phyloP scores from a whole-genome alignment of 2,797 vertebrate species.

The Scolopax bukidnonensis region DNA sequence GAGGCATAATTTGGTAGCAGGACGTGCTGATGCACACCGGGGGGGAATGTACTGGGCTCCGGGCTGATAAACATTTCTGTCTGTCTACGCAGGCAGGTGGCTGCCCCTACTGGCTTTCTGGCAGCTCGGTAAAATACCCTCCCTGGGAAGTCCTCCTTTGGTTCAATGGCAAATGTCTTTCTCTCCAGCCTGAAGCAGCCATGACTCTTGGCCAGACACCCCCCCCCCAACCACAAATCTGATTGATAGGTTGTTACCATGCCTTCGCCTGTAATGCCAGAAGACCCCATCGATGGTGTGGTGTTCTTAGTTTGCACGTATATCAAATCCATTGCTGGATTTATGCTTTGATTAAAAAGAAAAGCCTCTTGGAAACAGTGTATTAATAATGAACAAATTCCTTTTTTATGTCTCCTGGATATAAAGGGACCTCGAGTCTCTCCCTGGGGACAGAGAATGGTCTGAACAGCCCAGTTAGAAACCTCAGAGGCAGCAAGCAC shows the following conservation, averaged over 20 bases:
- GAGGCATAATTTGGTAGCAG: background rate
- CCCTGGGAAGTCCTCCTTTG: background rate
- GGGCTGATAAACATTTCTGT: background rate
- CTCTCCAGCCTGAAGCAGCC: background rate
- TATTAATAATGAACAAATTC: constrained; percentile 27
- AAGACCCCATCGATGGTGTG: accelerated
- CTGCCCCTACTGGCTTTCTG: background rate
- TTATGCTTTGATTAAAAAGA: background rate
- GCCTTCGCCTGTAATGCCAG: accelerated
- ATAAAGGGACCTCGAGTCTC: background rate
- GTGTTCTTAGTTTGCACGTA: background rate
- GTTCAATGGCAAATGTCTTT: background rate
- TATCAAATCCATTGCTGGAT: background rate
- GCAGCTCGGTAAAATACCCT: background rate
- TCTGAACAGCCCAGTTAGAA: background rate
- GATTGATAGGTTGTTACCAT: background rate
- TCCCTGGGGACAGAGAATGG: background rate
- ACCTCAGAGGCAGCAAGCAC: background rate
- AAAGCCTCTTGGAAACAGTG: background rate
- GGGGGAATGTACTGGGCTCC: accelerated
- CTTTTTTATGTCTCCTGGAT: constrained; percentile 36
- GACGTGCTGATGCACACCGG: accelerated
- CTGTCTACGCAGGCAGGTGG: background rate
- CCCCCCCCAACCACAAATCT: background rate
- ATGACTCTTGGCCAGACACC: background rate